phyloP scores from a whole-genome alignment of 2,113 vertebrate species.

The Caranx melampygus region DNA sequence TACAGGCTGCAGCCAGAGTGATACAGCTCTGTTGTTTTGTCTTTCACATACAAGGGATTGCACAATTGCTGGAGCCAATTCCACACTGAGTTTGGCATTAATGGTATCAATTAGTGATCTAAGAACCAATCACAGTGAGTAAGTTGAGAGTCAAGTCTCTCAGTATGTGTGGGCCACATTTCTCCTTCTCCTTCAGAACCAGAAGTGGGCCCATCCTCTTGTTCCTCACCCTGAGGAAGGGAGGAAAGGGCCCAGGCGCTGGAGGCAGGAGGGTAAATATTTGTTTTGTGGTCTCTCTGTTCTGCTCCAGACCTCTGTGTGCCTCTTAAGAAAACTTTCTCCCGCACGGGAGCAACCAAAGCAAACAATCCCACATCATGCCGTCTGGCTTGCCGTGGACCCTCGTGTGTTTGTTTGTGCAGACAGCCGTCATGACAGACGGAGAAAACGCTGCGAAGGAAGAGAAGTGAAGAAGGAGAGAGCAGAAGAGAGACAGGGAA shows the following conservation, averaged over 20 bases:
- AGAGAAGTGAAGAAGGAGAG: constrained; percentile 49
- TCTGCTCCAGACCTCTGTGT: constrained; percentile 74
- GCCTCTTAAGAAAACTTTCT: constrained; percentile 82
- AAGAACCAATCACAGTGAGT: constrained; percentile 6
- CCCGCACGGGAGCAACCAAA: constrained; percentile 74
- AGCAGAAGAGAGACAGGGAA: constrained; percentile 34
- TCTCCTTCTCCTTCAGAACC: constrained; percentile 47
- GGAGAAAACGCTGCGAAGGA: constrained; percentile 60
- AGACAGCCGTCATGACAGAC: constrained; percentile 76
- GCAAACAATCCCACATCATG: constrained; percentile 77
- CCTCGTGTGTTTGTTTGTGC: constrained; percentile 77
- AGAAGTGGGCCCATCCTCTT: constrained; percentile 53
- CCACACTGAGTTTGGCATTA: constrained; percentile 22
- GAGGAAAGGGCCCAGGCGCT: constrained; percentile 48
- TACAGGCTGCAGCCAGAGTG: constrained; percentile 10
- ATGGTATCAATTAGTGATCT: constrained; percentile 24
- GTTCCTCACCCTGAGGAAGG: constrained; percentile 26
- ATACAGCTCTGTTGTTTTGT: constrained; percentile 10
- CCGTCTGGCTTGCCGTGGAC: constrained; percentile 71
- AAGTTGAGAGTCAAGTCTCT: constrained; percentile 14
- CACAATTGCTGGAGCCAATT: constrained; percentile 1
- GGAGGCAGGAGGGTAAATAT: constrained; percentile 78
- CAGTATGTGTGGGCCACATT: constrained; percentile 24
- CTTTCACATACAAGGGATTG: constrained; percentile 9
- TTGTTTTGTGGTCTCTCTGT: constrained; percentile 78